Conservation (phyloP, 2,797 vertebrate genomes). For the Denticeps clupeoides region DNA sequence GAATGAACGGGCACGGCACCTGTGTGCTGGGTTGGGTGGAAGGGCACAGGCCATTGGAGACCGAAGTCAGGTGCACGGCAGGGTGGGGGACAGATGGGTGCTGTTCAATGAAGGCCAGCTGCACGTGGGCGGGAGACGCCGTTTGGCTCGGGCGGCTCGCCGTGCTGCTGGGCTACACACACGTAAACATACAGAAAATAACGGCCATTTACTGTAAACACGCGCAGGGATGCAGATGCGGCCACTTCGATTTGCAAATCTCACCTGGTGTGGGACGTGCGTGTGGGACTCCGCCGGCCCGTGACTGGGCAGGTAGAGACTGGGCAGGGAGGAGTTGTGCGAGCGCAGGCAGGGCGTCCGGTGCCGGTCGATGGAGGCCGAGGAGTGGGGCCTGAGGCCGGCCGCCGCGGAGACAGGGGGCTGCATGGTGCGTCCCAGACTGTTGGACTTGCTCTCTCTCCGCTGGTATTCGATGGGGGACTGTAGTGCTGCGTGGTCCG, state of each 20-base stretch:
- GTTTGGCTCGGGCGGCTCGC: slow-evolving; percentile 41
- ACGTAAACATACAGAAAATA: slow-evolving; percentile 22
- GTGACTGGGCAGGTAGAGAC: slow-evolving; percentile 71
- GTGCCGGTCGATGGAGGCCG: slow-evolving; percentile 72
- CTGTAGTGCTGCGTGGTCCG: slow-evolving; percentile 65
- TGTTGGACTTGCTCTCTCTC: slow-evolving; percentile 82
- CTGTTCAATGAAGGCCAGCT: slow-evolving; percentile 55
- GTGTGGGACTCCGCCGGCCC: slow-evolving; percentile 39
- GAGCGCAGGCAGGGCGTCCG: slow-evolving; percentile 64
- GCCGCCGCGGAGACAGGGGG: slow-evolving; percentile 53
- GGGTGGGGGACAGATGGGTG: slow-evolving; percentile 15
- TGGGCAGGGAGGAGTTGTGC: slow-evolving; percentile 76
- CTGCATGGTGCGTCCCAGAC: slow-evolving; percentile 72
- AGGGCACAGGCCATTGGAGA: slow-evolving; percentile 57
- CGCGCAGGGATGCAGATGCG: too few species aligned
- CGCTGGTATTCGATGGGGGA: slow-evolving; percentile 91
- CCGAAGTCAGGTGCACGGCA: slow-evolving; percentile 38
- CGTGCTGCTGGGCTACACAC: slow-evolving; percentile 45
- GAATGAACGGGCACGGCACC: slow-evolving; percentile 36
- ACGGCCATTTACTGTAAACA: slow-evolving; percentile 15
- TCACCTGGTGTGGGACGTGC: slow-evolving; percentile 10
- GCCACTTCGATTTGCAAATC: background rate
- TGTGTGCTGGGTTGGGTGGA: slow-evolving; percentile 45
- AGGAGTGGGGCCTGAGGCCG: slow-evolving; percentile 67
- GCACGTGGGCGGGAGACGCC: slow-evolving; percentile 58